Evolutionary conservation across 2,888 invertebrate genomes (phyloP), one percentile per base, ranked within the genome.

Genomic region (Rhagonycha lutea): DNA sequence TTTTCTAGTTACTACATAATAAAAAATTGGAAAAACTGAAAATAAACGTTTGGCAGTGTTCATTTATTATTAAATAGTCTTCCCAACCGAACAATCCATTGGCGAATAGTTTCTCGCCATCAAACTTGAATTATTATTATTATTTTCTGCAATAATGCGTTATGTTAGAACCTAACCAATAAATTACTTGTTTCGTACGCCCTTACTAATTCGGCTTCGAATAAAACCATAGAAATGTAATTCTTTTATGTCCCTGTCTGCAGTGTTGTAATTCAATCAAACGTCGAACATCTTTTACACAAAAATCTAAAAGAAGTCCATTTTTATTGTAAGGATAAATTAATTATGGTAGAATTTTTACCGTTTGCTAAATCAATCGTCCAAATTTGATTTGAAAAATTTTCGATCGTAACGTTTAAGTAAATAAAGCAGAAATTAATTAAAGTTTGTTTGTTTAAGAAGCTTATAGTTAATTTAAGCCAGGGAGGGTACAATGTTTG

Each of bases 121-220:
- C n/a, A 47, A 47, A n/a, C 47, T 47, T 47, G 47, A 47, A 47
- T 47, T 47, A 47, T 47, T n/a, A 47, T 47, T n/a, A 47, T 47
- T 47, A 47, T 47, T 47, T 47, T n/a, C 47, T 7, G 8, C 47
- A 47, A 47, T 47, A 47, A 47, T 47, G n/a, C 7, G 47, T 47
- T 47, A n/a, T 47, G n/a, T 47, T n/a, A 47, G 47, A 47, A 24
- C 4, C n/a, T 65, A 26, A 74, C 61, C 70, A 70, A 74, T 74
- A 74, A 74, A 74, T 68, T 74, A 68, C 70, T 70, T 61, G 70
- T 68, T 70, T 63, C 68, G 32, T 61, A 67, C 70, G 67, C 70
- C 74, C 61, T 70, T 70, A 47, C 61, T 74, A 74, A 74, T 74
- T 65, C 67, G 24, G n/a, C 26, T 23, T 65, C 26, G 26, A 24